Evolutionary conservation across 1,140 invertebrate species (phyloP), one percentile per base, ranked within the genome.

Genomic region (Apis dorsata): DNA sequence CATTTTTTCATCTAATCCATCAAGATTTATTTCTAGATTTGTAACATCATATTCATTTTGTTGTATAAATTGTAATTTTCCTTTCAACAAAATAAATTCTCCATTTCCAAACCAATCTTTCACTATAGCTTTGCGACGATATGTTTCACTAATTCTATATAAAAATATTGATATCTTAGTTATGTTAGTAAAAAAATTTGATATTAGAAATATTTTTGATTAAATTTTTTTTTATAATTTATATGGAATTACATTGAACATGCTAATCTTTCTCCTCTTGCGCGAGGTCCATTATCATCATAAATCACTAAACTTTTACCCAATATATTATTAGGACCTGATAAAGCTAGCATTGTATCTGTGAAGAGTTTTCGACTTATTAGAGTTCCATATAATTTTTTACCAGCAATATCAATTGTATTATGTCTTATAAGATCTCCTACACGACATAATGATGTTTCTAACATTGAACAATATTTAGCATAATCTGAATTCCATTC

Each of bases 41-140:
- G 97, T 97, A 57, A 96, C 92, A 92, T 98, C 97, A 91, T 98
- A 98, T 92, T 97, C 96, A 8, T 96, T 97, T 91, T 97, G 96
- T 93, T 99, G 98, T 59, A 96, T 94, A 82, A 98, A 95, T 92
- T 98, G 97, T 10, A 98, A 93, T 93, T 96, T 96, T 44, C 98
- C 98, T 86, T 94, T 95, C 19, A 97, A 93, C 1, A 94, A 92
- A 62, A 95, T 92, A 0, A 92, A 89, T 83, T 96, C 94, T 1
- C 96, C 97, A 92, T 98, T 98, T 28, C 96, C 95, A 93, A 97
- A 98, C 98, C 98, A 98, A 90, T 98, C 97, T 90, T 96, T 96
- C 0, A 96, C 97, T 15, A 98, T 97, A 12, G 96, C 97, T 93
- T 98, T 98, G 81, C 97, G 95, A 17, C 97, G 95, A 90, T 97